Percentiles rank a stretch among this genome's conserved stretches.
Evolutionary conservation across 2,888 invertebrate species (phyloP).

Genomic region (Drosophila limbata): DNA sequence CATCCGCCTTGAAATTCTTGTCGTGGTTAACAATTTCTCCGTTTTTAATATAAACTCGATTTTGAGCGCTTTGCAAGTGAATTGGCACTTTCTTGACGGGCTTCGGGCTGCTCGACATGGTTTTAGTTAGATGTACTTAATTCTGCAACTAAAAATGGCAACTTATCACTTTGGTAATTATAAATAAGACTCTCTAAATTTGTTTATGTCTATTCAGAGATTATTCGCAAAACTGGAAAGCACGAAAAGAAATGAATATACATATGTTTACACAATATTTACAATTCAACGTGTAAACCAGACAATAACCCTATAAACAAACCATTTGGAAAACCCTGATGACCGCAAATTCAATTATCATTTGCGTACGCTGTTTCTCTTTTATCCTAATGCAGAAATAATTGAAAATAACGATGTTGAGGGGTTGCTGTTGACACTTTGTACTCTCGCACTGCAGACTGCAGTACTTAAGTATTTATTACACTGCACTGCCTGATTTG

Average conservation of each 20-base stretch:
- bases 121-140: conserved; percentile 14
- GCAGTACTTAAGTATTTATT: conserved; percentile 16
- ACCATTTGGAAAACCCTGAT: conserved; percentile 9
- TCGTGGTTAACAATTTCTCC: conserved; percentile 98
- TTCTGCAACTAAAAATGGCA: background rate
- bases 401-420: conserved; percentile 10
- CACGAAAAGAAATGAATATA: too few species aligned
- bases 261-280: too few species aligned
- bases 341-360: conserved; percentile 7
- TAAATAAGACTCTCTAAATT: background rate
- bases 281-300: background rate
- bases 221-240: background rate
- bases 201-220: background rate
- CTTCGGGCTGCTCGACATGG: conserved; percentile 86
- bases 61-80: conserved; percentile 97
- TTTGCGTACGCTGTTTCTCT: conserved; percentile 4
- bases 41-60: conserved; percentile 96
- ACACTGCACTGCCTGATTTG: conserved; percentile 11
- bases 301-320: background rate
- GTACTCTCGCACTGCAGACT: conserved; percentile 1
- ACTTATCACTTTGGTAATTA: background rate
- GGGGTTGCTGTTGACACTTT: conserved; percentile 15
- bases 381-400: conserved; percentile 8
- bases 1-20: conserved; percentile 93
- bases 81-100: conserved; percentile 98